Evolutionary conservation across 2,113 vertebrate species (phyloP).

Genomic region (Nesoenas mayeri): DNA sequence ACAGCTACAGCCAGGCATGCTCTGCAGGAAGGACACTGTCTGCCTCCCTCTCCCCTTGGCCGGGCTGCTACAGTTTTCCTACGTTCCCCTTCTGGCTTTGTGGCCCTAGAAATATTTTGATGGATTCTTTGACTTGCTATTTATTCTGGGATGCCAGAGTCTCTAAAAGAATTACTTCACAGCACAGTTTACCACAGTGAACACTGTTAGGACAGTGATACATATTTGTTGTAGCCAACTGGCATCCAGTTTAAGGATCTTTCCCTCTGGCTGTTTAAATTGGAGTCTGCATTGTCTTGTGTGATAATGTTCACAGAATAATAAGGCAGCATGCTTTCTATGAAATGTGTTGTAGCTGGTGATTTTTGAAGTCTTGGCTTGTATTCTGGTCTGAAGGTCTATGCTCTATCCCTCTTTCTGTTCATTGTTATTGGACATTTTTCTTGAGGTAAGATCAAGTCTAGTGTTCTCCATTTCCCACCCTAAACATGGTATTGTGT

Average conservation of each 20-base stretch:
- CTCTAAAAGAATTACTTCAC: neutral
- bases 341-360: conserved; percentile 23
- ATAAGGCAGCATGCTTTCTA: conserved; percentile 10
- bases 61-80: neutral
- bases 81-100: neutral
- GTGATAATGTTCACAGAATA: conserved; percentile 31
- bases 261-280: conserved; percentile 53
- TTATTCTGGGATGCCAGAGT: neutral
- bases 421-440: conserved; percentile 19
- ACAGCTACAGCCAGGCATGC: neutral
- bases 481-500: neutral
- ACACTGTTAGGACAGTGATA: neutral
- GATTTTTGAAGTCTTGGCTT: conserved; percentile 66
- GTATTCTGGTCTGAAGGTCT: conserved; percentile 52
- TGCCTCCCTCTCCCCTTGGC: neutral
- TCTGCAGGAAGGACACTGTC: neutral
- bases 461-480: neutral
- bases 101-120: neutral
- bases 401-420: conserved; percentile 36
- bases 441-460: conserved; percentile 41
- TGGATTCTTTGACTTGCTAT: neutral
- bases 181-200: neutral
- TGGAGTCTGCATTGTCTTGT: conserved; percentile 35
- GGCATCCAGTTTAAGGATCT: conserved; percentile 34
- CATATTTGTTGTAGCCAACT: neutral